Evolutionary conservation across 2,888 invertebrate genomes (phyloP), one percentile per base, ranked within the genome.

Genomic region (Timema cristinae): DNA sequence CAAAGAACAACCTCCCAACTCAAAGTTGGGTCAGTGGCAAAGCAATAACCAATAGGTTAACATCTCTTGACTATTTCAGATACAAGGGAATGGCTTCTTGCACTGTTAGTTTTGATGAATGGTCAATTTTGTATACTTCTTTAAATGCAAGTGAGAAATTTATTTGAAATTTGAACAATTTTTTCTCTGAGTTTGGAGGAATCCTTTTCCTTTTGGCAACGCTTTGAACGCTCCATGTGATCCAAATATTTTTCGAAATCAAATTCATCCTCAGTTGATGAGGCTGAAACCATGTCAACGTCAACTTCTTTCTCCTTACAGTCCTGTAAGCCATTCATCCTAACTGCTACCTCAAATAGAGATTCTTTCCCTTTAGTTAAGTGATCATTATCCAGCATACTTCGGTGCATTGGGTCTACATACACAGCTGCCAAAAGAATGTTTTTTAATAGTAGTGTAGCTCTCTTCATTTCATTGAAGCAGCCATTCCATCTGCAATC

Each of bases 401-500:
- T 59, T 13, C 6, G 59, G 32, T 59, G 59, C 59, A 59, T 11
- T 59, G 15, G 9, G 15, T 59, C 59, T 5, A n/a, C 59, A 59
- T 59, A 59, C 15, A 59, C 32, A n/a, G 15, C 13, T n/a, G 15
- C 10, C 15, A n/a, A 32, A 59, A 59, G 32, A 59, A 59, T 59
- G 15, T 59, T 59, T 59, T 59, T n/a, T 59, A 59, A 59, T n/a
- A 59, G 32, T 32, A 59, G 59, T 32, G 32, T n/a, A 13, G 9
- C 15, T 59, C 59, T 59, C 59, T 59, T 59, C 4, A n/a, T 59
- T 59, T 59, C 59, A 59, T 59, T 59, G 59, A 59, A 59, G 59
- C 13, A 59, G 32, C 59, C 2, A n/a, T 59, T 6, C 59, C 13
- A n/a, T 59, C 9, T 59, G 59, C 13, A 16, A 59, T 59, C 32